Base-by-base conservation (phyloP, 2,113 vertebrate species). In the Crotophaga sulcirostris region DNA sequence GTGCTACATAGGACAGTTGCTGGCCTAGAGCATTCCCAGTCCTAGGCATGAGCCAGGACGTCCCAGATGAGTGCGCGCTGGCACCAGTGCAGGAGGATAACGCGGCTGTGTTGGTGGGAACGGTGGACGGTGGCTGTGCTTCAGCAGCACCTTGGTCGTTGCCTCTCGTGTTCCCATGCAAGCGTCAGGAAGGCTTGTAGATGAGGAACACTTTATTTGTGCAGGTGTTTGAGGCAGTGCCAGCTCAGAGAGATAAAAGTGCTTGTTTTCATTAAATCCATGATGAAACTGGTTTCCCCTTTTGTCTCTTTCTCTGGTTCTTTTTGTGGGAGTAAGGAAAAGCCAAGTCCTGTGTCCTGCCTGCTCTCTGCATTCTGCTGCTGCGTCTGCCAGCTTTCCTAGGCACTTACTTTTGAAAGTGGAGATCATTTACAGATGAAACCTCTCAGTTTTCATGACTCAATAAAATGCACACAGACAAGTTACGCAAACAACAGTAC, bases 401-500 rank as follows among this genome's bases (percentile, higher is more conserved):
- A 74, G 67, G 44, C 59, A 72, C 51, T 69, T 59, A 63, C 51
- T 88, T 88, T 51, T 45, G 67, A 88, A 88, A 88, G 59, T 2
- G 6, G 49, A 76, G 84, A 63, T 95, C 88, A 67, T 59, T 91
- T 86, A 88, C 60, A 91, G 80, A 81, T 79, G 74, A 94, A 95
- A 91, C 72, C 40, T 89, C 75, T 91, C 68, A 28, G 55, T 73
- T 96, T 96, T 95, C 74, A 89, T 91, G 89, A 67, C 74, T 87
- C 75, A 77, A 63, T 96, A 90, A 94, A 94, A 42, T 26, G 52
- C 73, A 91, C 77, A 69, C 59, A 95, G 94, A 79, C 79, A 69
- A 95, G 87, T 85, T 94, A 82, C 0, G 0, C 81, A 81, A 87
- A 89, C 86, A 89, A 81, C 45, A 78, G 45, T 75, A 85, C 72